Base-by-base conservation (phyloP, 2,888 invertebrate genomes). In the Plagodis dolabraria region DNA sequence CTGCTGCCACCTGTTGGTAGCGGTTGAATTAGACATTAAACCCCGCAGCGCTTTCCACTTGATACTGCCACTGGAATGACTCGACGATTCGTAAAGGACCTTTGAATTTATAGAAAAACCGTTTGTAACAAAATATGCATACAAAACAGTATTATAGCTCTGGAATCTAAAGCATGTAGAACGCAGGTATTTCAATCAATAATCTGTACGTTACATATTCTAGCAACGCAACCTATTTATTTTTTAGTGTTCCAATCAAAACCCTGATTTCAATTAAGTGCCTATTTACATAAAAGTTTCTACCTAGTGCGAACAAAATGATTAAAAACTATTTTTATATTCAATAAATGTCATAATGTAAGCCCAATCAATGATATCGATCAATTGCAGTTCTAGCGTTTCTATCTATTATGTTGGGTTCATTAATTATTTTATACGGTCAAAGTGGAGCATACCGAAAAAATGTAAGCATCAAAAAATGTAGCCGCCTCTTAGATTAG, bases 1-100 rank as follows among this genome's bases (percentile, higher is more conserved):
- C 79, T 82, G 85, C 87, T 87, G 91, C 92, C 92, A 92, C 92
- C 92, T 92, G 92, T 92, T 92, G 92, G 92, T 90, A 90, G 92
- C 90, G 86, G 85, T 85, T 85, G 90, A 89, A 89, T 89, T 89
- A 90, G 86, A 86, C 87, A 79, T 83, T 78, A 85, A 83, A 84
- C 86, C 90, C 88, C 83, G 90, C 85, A 80, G 91, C 77, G 76
- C 71, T 88, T 81, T 83, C 84, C 85, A 86, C 88, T 86, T 85
- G 86, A 89, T 87, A 86, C 86, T 87, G 90, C 90, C 89, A 89
- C 89, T 74, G 89, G 84, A 88, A 87, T 89, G 88, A 89, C 86
- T 87, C 76, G 83, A 79, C 77, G 70, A 82, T 77, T 67, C 68
- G 72, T 74, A 68, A 73, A 77, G 69, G 71, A 74, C 78, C 74